Evolutionary conservation across 2,797 vertebrate species (phyloP), one percentile per base, ranked within the genome.

Genomic region (Notoglanidium macrostoma): DNA sequence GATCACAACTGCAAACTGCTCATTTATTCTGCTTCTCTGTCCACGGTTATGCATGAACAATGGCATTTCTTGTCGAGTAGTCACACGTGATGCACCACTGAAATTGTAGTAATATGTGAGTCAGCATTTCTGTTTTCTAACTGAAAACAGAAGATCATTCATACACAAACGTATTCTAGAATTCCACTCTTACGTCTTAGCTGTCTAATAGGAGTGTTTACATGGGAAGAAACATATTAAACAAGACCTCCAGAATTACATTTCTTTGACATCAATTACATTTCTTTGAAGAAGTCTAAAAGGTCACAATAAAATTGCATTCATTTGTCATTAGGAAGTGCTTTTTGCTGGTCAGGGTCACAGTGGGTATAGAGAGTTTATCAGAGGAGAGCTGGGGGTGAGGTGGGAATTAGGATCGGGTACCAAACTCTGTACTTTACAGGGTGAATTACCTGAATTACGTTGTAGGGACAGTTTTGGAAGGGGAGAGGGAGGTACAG

Each of bases 161-260:
- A 14, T 44, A 15, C 44, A 32, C 29, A 79, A 35, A 57, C 23
- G 32, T 35, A 55, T 32, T 19, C 32, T 32, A 29, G n/a, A 54
- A 55, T 77, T 77, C 29, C 74, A 11, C 3, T 49, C 46, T 10
- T 54, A 19, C 49, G 54, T 51, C 46, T 11, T 12, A 32, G 12
- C n/a, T 74, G 26, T 29, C 73, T 76, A 29, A 29, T 76, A 76
- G 26, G n/a, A n/a, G 44, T 74, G 40, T 73, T 73, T 73, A 26
- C 23, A 15, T 15, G 17, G 3, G 29, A 32, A 19, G 49, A 35
- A 35, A 74, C n/a, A 19, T 55, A 32, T 19, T 32, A 32, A 21
- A 21, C 3, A 0, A 78, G 29, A 78, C 7, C 5, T 51, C 44
- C 61, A 51, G 44, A 12, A 49, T 83, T 82, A 12, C 17, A 19